Evolutionary conservation across 1,140 invertebrate species (phyloP), one percentile per base, ranked within the genome.

Genomic region (Stegodyphus mimosarum): DNA sequence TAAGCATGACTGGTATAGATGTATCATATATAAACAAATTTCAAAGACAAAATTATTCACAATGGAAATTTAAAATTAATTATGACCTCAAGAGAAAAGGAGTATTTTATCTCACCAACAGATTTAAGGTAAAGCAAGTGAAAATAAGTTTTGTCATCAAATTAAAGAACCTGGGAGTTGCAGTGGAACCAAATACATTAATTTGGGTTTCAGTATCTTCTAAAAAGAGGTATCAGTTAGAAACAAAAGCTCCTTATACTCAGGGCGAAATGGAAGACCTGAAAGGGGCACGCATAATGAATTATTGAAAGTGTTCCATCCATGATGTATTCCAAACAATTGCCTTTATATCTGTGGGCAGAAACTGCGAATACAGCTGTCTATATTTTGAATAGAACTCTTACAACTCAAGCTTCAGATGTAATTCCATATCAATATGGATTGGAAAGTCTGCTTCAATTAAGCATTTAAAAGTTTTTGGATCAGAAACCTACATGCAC

Each of bases 171-270:
- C 91, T 1, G 89, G 89, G 67, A 88, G 87, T 71, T 91, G 92
- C 74, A 91, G 91, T 88, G 91, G 91, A 7, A 88, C 52, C n/a
- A 91, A 91, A 87, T 91, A 90, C 87, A 48, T 88, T 0, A 91
- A 88, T 74, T 87, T 88, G 33, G 81, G 71, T 63, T 66, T 76
- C 5, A 6, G 10, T 5, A 66, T 52, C 10, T 55, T 69, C 6
- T 52, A 66, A 33, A 78, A 51, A 5, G 69, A 53, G 33, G 13
- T 48, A 87, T 15, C 49, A 63, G n/a, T 49, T 75, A 49, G 48
- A 81, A 72, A 70, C 52, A 13, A 52, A 2, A 66, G 49, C 50
- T 50, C 63, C 80, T 50, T 76, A 87, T 55, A 74, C 53, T 10
- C 72, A 6, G 6, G 76, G 7, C n/a, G 67, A n/a, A 87, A 87